phyloP scores from a whole-genome alignment of 2,797 vertebrate genomes.

The Gambelia wislizenii region DNA sequence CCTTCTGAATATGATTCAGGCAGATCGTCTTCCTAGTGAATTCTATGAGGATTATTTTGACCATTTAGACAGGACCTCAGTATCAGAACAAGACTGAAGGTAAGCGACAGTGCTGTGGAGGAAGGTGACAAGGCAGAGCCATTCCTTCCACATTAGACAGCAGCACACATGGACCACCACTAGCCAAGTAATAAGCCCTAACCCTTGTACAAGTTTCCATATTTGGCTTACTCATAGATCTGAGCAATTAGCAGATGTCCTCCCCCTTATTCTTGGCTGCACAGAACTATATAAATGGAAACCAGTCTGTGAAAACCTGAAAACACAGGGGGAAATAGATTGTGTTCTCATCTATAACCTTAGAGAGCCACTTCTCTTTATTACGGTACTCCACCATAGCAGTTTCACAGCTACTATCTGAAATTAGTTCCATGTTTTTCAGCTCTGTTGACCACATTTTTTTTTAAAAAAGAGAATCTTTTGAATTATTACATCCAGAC shows the following conservation, averaged over 20 bases:
- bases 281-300: neutral
- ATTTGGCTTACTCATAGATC: neutral
- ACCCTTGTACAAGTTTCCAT: too few relatives aligned
- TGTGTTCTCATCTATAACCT: slow-evolving; percentile 9
- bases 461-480: neutral
- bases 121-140: too few relatives aligned
- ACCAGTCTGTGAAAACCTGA: neutral
- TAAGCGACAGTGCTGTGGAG: too few relatives aligned
- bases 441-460: neutral
- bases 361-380: neutral
- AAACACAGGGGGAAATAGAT: slow-evolving; percentile 19
- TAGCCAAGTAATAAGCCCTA: neutral
- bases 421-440: neutral
- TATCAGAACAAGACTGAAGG: too few relatives aligned
- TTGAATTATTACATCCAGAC: neutral
- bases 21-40: too few relatives aligned
- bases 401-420: neutral
- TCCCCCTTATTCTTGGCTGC: neutral
- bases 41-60: too few relatives aligned
- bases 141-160: too few relatives aligned
- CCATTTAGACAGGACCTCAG: too few relatives aligned
- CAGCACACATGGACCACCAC: too few relatives aligned
- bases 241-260: neutral
- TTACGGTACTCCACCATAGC: neutral
- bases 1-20: too few relatives aligned